phyloP scores from a whole-genome alignment of 2,113 vertebrate species.

The Mesoclemmys tuberculata region DNA sequence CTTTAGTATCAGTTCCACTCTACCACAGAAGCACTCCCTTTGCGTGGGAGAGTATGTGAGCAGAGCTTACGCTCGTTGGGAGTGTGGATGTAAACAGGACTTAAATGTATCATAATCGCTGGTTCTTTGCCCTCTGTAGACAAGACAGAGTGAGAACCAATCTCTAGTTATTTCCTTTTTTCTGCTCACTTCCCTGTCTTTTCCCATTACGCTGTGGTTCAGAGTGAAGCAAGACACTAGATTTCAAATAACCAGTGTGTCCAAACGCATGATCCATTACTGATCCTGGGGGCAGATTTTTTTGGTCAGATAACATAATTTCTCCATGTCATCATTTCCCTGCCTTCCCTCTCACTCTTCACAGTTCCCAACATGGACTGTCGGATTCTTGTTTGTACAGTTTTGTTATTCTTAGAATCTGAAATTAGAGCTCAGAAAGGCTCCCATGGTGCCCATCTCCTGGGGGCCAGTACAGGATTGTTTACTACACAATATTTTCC shows the following conservation, averaged over 20 bases:
- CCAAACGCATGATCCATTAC: background rate
- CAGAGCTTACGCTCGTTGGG: background rate
- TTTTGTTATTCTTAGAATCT: conserved; percentile 14
- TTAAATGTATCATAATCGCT: rapidly evolving
- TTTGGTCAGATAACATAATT: background rate
- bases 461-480: background rate
- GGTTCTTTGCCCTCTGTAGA: background rate
- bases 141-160: background rate
- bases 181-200: background rate
- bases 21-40: background rate
- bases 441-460: conserved; percentile 2
- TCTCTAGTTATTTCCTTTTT: background rate
- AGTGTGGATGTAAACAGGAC: rapidly evolving
- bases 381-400: background rate
- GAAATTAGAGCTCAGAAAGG: background rate
- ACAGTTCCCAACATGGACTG: background rate
- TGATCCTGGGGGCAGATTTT: background rate
- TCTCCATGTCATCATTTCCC: too few species aligned
- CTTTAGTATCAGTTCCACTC: background rate
- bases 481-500: conserved; percentile 30
- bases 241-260: background rate
- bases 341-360: background rate
- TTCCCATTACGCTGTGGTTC: background rate
- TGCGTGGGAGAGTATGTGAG: background rate
- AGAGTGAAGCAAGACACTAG: background rate